A percentile compares a stretch with the other conserved stretches of the same genome.
Conservation (phyloP, 37 sponge, comb jelly and placozoan genomes). For the Aplysina aerophoba region DNA sequence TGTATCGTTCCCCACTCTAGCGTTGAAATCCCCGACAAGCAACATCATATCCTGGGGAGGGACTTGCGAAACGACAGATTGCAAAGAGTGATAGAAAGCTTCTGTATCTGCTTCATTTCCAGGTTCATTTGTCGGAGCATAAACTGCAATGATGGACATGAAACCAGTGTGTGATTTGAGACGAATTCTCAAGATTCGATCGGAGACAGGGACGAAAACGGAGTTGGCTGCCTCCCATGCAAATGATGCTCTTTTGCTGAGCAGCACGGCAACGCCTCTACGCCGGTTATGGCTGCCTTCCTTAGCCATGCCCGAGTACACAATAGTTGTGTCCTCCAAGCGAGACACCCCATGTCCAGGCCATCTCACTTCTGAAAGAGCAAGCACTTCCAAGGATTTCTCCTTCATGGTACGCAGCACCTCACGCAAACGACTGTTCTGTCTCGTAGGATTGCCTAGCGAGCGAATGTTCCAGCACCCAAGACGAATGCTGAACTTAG, state of each 20-base stretch:
- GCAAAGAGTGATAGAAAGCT: background rate
- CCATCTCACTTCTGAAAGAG: constrained; percentile 4
- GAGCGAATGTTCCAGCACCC: background rate
- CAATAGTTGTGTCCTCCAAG: background rate
- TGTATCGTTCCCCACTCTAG: background rate
- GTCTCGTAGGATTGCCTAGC: background rate
- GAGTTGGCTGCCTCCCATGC: background rate
- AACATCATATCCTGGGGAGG: background rate
- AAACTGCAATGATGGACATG: background rate
- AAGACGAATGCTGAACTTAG: background rate
- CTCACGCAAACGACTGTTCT: background rate
- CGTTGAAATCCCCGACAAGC: background rate
- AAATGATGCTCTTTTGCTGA: background rate
- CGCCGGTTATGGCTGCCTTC: background rate
- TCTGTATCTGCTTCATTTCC: constrained; percentile 1
- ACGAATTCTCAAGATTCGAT: background rate
- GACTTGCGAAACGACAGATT: background rate
- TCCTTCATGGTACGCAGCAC: background rate
- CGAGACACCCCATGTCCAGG: background rate
- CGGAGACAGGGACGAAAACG: background rate
- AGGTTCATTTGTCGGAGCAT: background rate
- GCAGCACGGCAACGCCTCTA: background rate
- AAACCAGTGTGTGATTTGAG: background rate
- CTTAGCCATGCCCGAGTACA: background rate
- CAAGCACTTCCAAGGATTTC: constrained; percentile 1